These are phyloP conservation scores for Nerophis lumbriciformis DNA, from an alignment of 2,113 vertebrate species.

Conservation along the genomic window DNA sequence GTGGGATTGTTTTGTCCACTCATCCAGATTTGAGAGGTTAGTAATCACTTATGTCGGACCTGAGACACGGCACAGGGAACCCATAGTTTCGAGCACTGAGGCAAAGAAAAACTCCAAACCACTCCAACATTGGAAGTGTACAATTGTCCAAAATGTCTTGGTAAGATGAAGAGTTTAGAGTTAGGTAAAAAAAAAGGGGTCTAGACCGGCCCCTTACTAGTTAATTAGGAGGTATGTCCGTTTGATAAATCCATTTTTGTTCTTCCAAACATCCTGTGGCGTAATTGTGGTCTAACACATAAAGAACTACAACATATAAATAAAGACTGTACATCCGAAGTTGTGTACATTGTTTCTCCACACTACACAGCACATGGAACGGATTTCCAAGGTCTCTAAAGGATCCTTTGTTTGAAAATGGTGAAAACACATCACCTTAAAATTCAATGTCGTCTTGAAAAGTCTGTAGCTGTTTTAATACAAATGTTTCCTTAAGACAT, in stretches of 20 bases:
- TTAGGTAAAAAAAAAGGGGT: background rate
- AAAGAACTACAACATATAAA: slow-evolving; percentile 1
- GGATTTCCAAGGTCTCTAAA: background rate
- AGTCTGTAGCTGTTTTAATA: background rate
- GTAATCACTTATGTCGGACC: background rate
- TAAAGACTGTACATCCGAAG: background rate
- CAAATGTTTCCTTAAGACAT: background rate
- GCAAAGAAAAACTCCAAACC: no score
- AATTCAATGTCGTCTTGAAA: background rate
- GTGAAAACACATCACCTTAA: background rate
- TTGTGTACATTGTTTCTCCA: background rate
- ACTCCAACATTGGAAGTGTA: no score
- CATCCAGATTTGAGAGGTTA: background rate
- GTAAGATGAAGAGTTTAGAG: background rate
- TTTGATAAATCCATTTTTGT: background rate
- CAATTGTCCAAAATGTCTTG: background rate
- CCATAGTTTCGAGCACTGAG: background rate
- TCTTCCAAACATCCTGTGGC: background rate
- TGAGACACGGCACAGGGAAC: no score
- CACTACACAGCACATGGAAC: background rate
- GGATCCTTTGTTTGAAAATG: background rate
- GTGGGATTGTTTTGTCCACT: background rate
- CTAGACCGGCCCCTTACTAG: background rate
- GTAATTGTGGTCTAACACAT: background rate
- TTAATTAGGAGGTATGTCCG: background rate